Evolutionary conservation across 2,888 invertebrate genomes (phyloP), one percentile per base, ranked within the genome.

Genomic region (Caenorhabditis uteleia): DNA sequence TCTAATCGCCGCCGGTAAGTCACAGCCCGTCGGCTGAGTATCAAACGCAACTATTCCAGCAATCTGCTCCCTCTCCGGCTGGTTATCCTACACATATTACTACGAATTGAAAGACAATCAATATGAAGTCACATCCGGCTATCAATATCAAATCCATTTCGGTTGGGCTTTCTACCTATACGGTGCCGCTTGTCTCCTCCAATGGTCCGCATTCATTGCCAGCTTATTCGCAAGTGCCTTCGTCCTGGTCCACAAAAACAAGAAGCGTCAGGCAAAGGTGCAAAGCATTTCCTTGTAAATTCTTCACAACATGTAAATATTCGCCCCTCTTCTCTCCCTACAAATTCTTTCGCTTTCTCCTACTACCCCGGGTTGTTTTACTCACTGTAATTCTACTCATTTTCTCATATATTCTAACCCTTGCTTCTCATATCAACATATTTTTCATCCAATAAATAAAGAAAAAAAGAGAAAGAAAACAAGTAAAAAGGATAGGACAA

Each of bases 141-240:
- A 62, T 29, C 47, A 66, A 42, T 60, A 60, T 38, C 61, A 74
- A 72, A 70, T 68, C 42, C 72, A 75, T 38, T 75, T 70, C 45
- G 70, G 70, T 23, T 75, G 75, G 75, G 75, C 74, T 6, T 75
- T 72, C 46, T 75, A 75, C 51, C 34, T 66, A 4, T 47, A 66
- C 25, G 71, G 68, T 6, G 46, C 64, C 14, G 46, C 68, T 10
- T 54, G 62, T 3, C 59, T 61, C 1, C 42, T 74, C 14, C 55
- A 70, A 18, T 55, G 71, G 38, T 10, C 44, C 23, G 50, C 72
- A 1, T 74, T 75, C 36, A 44, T 67, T 6, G 55, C 44, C 40
- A 59, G 59, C 34, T 36, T 73, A 0, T 66, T 73, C 27, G 67
- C 66, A 18, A 60, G 66, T 1, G 70, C 70, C 14, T 64, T 69